Evolutionary conservation across 37 sponge, comb jelly and placozoan genomes (phyloP), one percentile per base, ranked within the genome.

Genomic region (Diacarnus erythraeanus): DNA sequence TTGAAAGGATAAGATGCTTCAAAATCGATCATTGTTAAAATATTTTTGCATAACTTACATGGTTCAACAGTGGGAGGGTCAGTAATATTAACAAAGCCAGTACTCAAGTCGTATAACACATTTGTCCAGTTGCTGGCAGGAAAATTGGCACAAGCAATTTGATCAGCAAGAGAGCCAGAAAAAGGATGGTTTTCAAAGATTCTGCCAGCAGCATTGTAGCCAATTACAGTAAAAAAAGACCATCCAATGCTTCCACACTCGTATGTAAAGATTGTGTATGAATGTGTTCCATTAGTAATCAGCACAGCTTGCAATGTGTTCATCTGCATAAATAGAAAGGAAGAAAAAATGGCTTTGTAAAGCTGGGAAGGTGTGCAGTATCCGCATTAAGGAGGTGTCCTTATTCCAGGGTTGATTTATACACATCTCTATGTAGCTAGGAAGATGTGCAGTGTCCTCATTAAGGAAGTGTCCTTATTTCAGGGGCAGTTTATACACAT

Each of bases 191-290:
- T 88, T 33, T 38, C 42, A 42, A 59, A 88, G 33, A 64, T 57
- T 18, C 30, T 37, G 26, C 88, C 82, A 26, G 72, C 74, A 26
- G 73, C 88, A 60, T 88, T 88, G 76, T 51, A 88, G 0, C 88
- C 88, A 41, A 88, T 77, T 18, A 64, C 44, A 9, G 83, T 56
- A 3, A 18, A 8, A 2, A 74, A n/a, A 39, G 84, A 61, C 94
- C 94, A 94, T 21, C 47, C 21, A 63, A 94, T 77, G 56, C 40
- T 67, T 29, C 84, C 84, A 84, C 90, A 89, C 31, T 69, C 64
- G 59, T 94, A 94, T 21, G 85, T 87, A 80, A 90, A 94, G 42
- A 94, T 47, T 33, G 91, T 57, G 38, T 86, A 90, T 38, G 72
- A 60, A 36, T 77, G 69, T 36, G 43, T 43, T 1, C 76, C 76